A percentile compares a stretch with the other conserved stretches of the same genome.
Evolutionary conservation across 2,888 invertebrate genomes (phyloP).

Genomic region (Drosophila picticornis): DNA sequence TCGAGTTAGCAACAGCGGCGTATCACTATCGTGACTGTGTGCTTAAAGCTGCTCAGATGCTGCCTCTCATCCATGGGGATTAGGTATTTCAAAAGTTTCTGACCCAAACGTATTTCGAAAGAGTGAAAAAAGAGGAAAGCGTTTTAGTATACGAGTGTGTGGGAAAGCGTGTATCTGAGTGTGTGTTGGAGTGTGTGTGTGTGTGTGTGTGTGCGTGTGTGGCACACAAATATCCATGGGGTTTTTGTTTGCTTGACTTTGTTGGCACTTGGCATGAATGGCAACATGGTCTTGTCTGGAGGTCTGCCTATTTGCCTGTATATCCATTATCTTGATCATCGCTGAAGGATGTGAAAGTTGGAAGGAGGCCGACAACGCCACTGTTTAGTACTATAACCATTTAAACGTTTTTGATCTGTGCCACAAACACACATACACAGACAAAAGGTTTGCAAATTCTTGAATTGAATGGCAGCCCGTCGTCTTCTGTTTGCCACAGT

Average conservation of each 20-base stretch:
- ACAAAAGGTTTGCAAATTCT: constrained; percentile 51
- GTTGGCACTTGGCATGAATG: constrained; percentile 75
- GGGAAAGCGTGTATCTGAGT: constrained; percentile 6
- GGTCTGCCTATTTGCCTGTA: constrained; percentile 74
- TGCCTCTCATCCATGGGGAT: constrained; percentile 65
- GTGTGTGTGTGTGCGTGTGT: constrained; percentile 1
- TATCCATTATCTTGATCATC: constrained; percentile 72
- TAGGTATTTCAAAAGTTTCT: constrained; percentile 78
- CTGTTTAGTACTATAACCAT: constrained; percentile 47
- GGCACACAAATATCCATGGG: constrained; percentile 56
- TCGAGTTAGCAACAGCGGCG: constrained; percentile 3
- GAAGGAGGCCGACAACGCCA: constrained; percentile 8
- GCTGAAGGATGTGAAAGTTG: constrained; percentile 11
- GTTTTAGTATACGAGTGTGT: neutral
- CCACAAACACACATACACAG: constrained; percentile 21
- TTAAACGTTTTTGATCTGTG: constrained; percentile 63
- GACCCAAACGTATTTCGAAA: constrained; percentile 77
- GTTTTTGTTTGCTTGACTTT: constrained; percentile 77
- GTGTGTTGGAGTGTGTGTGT: neutral
- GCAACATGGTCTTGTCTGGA: constrained; percentile 52
- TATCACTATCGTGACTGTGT: constrained; percentile 50
- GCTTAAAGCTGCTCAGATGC: constrained; percentile 57
- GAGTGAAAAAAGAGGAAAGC: constrained; percentile 9
- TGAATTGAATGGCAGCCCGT: constrained; percentile 6
- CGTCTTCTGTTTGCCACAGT: constrained; percentile 36